Evolutionary conservation across 2,113 vertebrate species (phyloP), one percentile per base, ranked within the genome.

Genomic region (Synodontis membranacea): DNA sequence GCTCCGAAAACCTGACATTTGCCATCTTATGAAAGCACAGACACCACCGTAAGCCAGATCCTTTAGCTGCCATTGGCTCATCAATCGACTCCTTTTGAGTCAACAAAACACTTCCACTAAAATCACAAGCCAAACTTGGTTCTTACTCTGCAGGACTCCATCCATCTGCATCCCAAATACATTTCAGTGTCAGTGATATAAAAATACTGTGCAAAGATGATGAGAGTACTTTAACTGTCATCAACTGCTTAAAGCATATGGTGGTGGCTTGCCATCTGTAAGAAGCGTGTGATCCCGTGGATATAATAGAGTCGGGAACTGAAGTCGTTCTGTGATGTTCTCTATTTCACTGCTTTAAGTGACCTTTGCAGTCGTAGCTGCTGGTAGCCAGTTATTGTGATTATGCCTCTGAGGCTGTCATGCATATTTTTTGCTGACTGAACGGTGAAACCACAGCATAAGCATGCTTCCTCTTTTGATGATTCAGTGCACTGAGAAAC

Each of bases 401-500:
- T 78, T 75, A 14, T 85, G 52, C 62, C 72, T 86, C 72, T 31
- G 52, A 72, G 44, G 58, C 70, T 62, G 56, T 66, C 37, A 46
- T 79, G 68, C 21, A 82, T 75, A 79, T 87, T 89, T 88, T 74
- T 88, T 74, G 86, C 70, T 15, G 80, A 46, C 86, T 85, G 52
- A 91, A 82, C 82, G 84, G 86, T 83, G 76, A 87, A 80, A 91
- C 93, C 88, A 88, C 91, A 92, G 88, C 85, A 91, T 84, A 91
- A 88, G 54, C 74, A 58, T 84, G 6, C 66, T 88, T 87, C 48
- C 70, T 72, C 64, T 89, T 78, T 93, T 93, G 80, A 91, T 78
- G 90, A 76, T 82, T 92, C 44, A 79, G 85, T 85, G 84, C 89
- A 87, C 92, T 93, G 89, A 92, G 91, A 88, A 92, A 58, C 87